A percentile compares a stretch with the other conserved stretches of the same genome.
Conservation (phyloP, 2,888 invertebrate species). For the Nezara viridula region DNA sequence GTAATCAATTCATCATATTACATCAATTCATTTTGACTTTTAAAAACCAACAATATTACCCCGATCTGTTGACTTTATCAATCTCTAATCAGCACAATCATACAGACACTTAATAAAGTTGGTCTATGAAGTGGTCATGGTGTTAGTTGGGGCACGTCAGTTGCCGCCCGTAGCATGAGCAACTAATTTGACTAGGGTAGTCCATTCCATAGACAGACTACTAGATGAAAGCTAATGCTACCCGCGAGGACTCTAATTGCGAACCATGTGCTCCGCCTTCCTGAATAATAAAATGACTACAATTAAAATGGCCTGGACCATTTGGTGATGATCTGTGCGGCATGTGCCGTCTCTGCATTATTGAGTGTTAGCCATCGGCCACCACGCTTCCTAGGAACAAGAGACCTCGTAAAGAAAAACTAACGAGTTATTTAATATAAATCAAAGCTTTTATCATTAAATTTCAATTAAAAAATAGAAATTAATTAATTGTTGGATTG, state of each 20-base stretch:
- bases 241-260: slow-evolving; percentile 26
- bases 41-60: neutral
- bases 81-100: neutral
- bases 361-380: slow-evolving; percentile 7
- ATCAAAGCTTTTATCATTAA: too few relatives aligned
- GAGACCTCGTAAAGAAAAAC: too few relatives aligned
- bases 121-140: neutral
- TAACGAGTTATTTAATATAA: neutral
- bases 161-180: neutral
- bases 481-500: too few relatives aligned
- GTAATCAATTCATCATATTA: neutral
- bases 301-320: slow-evolving; percentile 42
- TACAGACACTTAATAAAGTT: neutral
- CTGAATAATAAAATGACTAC: slow-evolving; percentile 27
- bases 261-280: neutral
- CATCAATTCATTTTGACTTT: neutral
- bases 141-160: neutral
- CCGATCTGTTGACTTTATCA: slow-evolving; percentile 6
- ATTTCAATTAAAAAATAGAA: too few relatives aligned
- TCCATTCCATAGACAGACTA: neutral
- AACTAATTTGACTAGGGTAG: neutral
- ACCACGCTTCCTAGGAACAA: neutral
- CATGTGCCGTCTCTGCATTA: slow-evolving; percentile 17
- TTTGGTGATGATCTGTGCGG: neutral
- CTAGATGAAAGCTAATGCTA: slow-evolving; percentile 43